Evolutionary conservation across 2,888 invertebrate species (phyloP).

Genomic region (Ditula angustiorana): DNA sequence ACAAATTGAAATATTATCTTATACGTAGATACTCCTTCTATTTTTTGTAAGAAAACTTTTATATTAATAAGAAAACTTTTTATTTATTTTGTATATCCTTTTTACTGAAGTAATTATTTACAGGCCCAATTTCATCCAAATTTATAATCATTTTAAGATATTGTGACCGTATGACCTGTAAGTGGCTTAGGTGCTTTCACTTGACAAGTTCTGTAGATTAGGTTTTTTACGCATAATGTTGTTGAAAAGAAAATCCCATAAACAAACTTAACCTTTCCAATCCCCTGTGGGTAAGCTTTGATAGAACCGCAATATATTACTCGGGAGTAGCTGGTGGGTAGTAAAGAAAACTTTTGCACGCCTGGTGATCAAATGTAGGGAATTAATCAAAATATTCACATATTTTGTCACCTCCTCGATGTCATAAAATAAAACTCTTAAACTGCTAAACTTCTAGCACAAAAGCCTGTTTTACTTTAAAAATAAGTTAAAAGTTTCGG

Average conservation of each 20-base stretch:
- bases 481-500: no score
- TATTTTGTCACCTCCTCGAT: background rate
- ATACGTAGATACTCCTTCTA: background rate
- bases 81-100: no score
- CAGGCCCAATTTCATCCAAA: no score
- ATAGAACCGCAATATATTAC: conserved; percentile 21
- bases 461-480: no score
- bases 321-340: background rate
- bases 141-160: no score
- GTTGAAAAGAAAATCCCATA: conserved; percentile 7
- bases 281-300: conserved; percentile 9
- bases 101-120: no score
- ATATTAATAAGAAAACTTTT: conserved; percentile 3
- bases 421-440: background rate
- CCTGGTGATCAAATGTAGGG: background rate
- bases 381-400: background rate
- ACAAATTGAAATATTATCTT: background rate
- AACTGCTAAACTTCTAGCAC: no score
- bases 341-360: background rate
- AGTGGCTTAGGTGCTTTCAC: background rate
- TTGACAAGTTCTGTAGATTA: conserved; percentile 3
- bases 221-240: background rate
- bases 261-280: conserved; percentile 12
- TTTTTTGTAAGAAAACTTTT: conserved; percentile 3
- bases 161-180: background rate